Conservation (phyloP, 1,140 invertebrate species). For the Octopus sinensis region DNA sequence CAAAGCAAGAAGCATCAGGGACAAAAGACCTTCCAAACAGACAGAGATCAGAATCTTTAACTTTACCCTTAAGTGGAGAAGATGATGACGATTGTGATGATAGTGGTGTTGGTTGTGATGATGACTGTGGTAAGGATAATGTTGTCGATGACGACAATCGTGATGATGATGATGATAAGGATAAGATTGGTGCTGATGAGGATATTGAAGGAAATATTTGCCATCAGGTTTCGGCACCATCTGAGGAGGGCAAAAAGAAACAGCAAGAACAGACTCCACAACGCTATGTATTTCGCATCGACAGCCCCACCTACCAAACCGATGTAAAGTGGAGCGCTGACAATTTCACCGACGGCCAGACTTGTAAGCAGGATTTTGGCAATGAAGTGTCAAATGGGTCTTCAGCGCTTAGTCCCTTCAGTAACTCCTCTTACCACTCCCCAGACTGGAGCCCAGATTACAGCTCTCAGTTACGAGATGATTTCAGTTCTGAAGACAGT, state of each 20-base stretch:
- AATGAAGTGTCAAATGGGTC: not conserved
- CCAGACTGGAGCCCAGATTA: slow-evolving; percentile 16
- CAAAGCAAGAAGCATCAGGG: too few relatives aligned
- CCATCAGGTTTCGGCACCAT: not conserved
- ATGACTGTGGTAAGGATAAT: not conserved
- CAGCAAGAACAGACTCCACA: not conserved
- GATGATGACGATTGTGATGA: not conserved
- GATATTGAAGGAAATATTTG: not conserved
- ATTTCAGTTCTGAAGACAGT: not conserved
- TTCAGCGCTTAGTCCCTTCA: not conserved
- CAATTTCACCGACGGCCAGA: slow-evolving; percentile 26
- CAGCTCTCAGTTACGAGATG: slow-evolving; percentile 1
- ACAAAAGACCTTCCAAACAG: too few relatives aligned
- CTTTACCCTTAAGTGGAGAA: too few relatives aligned
- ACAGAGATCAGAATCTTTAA: too few relatives aligned
- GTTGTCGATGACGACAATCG: not conserved
- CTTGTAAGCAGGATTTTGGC: slow-evolving; percentile 27
- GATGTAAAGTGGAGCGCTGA: slow-evolving; percentile 30
- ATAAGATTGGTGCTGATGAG: not conserved
- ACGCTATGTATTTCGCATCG: slow-evolving; percentile 31
- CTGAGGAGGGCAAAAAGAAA: not conserved
- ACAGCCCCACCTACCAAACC: slow-evolving; percentile 39
- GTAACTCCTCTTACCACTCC: slow-evolving; percentile 26
- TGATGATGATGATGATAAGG: slow-evolving; percentile 2
- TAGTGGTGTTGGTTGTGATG: not conserved